Evolutionary conservation across 1,140 invertebrate species (phyloP), one percentile per base, ranked within the genome.

Genomic region (Drosophila fuyamai): DNA sequence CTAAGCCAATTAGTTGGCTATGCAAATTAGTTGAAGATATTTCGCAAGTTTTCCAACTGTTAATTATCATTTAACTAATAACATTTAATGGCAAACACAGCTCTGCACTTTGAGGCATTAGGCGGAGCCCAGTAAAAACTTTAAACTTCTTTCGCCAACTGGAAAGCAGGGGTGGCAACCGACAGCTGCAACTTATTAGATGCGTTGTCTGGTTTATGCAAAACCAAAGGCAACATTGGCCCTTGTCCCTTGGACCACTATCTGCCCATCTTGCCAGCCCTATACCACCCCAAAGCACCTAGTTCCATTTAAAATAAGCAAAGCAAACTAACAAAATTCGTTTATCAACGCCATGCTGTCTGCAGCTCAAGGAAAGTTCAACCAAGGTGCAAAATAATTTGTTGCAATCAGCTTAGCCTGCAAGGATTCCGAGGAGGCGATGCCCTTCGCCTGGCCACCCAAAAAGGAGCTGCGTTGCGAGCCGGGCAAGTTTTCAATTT

Each of bases 381-480:
- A 71, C 65, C 84, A 88, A 88, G 84, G 84, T 88, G 84, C 84
- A 88, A 88, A 88, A 88, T 88, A 88, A 88, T 88, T 88, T 88
- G 84, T 88, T 88, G 84, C 84, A 88, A 88, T 88, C 84, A 88
- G 84, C 85, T 88, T 88, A 88, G 80, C 84, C 68, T 76, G 58
- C 72, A 75, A 65, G 75, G 47, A 14, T 48, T 48, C 79, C 63
- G 68, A 61, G 73, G 41, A 62, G 75, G 50, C 41, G 46, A 55
- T 18, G 51, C 67, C 55, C 23, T 18, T 32, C 47, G 48, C 46
- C 46, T 7, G 4, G 12, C 48, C 38, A 14, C 10, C 58, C 46
- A 10, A 73, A 73, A 53, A 71, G 7, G 23, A 4, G 18, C 5
- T 50, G 36, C 36, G 14, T 35, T 56, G 46, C 59, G 40, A 68